phyloP scores from a whole-genome alignment of 2,113 vertebrate species.

The Aspiorhynchus laticeps region DNA sequence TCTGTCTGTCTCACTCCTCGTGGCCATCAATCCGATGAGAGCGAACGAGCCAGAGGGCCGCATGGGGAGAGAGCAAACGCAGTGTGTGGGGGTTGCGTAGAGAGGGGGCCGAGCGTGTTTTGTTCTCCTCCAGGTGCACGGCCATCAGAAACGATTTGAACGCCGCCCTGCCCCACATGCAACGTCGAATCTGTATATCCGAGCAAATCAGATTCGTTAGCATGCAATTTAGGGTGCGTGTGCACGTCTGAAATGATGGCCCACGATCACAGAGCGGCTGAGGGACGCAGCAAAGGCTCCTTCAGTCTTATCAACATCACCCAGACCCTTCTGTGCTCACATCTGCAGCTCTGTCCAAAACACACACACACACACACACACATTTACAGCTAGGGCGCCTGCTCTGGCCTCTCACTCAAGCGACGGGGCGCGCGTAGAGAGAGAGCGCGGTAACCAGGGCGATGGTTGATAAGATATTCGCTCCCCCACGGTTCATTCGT shows the following conservation, averaged over 20 bases:
- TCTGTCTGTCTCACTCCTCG: conserved; percentile 52
- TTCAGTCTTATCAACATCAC: conserved; percentile 58
- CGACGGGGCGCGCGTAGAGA: conserved; percentile 50
- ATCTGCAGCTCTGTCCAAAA: conserved; percentile 43
- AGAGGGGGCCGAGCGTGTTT: conserved; percentile 16
- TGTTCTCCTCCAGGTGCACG: conserved; percentile 47
- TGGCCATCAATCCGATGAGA: conserved; percentile 34
- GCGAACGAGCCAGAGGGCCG: conserved; percentile 4
- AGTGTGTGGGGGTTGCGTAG: conserved; percentile 22
- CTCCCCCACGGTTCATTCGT: conserved; percentile 62
- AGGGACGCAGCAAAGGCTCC: conserved; percentile 51
- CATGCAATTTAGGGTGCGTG: conserved; percentile 23
- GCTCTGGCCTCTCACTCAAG: conserved; percentile 53
- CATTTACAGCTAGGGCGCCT: conserved; percentile 42
- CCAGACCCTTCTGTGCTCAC: conserved; percentile 55
- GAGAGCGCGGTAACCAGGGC: conserved; percentile 59
- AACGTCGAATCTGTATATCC: conserved; percentile 15
- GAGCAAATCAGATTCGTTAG: conserved; percentile 14
- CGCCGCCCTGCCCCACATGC: conserved; percentile 10
- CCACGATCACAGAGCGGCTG: conserved; percentile 38
- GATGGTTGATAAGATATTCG: conserved; percentile 65
- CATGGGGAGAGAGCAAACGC: conserved; percentile 2
- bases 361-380: conserved; percentile 48
- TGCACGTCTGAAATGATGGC: conserved; percentile 33
- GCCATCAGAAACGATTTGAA: conserved; percentile 47